Conservation (phyloP, 2,797 vertebrate genomes). For the Lycodopsis pacificus region DNA sequence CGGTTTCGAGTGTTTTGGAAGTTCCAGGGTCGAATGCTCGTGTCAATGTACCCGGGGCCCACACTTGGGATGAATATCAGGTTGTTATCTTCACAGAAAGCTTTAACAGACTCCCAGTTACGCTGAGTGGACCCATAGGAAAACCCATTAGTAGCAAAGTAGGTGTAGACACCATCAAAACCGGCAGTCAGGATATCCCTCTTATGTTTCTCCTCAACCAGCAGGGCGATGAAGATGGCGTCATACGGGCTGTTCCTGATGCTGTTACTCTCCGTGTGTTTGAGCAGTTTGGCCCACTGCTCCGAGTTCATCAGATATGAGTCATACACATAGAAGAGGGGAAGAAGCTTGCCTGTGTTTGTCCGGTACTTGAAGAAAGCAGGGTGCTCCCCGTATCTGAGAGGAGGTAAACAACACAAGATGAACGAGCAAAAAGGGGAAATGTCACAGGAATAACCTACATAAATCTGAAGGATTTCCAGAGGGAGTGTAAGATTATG, state of each 20-base stretch:
- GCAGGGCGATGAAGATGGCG: slow-evolving; percentile 91
- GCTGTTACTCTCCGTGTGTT: slow-evolving; percentile 86
- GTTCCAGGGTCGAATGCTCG: slow-evolving; percentile 95
- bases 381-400: slow-evolving; percentile 93
- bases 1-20: slow-evolving; percentile 95
- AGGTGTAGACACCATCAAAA: slow-evolving; percentile 97
- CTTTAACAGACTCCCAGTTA: slow-evolving; percentile 92
- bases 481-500: neutral
- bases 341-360: slow-evolving; percentile 87
- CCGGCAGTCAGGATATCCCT: slow-evolving; percentile 90
- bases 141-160: slow-evolving; percentile 98
- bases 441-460: slow-evolving; percentile 22
- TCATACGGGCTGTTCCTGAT: slow-evolving; percentile 92
- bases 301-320: slow-evolving; percentile 93
- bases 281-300: slow-evolving; percentile 92
- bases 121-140: slow-evolving; percentile 95
- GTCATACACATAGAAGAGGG: slow-evolving; percentile 97
- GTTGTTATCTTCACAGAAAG: slow-evolving; percentile 91
- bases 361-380: slow-evolving; percentile 94
- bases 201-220: slow-evolving; percentile 95
- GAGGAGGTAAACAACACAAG: slow-evolving; percentile 48
- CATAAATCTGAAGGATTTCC: neutral
- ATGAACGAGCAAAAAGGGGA: slow-evolving; percentile 30
- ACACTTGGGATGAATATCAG: slow-evolving; percentile 96
- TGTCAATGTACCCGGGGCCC: slow-evolving; percentile 96